Evolutionary conservation across 2,113 vertebrate genomes (phyloP).

Genomic region (Hippoglossus stenolepis): DNA sequence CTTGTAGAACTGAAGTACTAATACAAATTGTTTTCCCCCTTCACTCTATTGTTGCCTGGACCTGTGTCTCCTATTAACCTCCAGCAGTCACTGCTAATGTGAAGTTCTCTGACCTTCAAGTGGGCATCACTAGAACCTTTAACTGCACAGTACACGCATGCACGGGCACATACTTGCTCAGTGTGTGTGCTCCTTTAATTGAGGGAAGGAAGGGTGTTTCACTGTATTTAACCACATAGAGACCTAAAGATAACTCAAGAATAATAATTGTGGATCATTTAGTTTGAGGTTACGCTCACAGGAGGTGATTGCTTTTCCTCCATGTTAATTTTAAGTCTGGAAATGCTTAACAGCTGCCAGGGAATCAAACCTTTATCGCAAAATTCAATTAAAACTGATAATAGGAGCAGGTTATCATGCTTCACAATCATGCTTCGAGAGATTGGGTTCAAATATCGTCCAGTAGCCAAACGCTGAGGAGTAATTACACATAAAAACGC

Average conservation of each 20-base stretch:
- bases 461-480: neutral
- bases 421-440: constrained; percentile 5
- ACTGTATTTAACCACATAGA: neutral
- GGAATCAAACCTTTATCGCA: constrained; percentile 6
- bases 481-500: neutral
- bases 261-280: constrained; percentile 1
- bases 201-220: neutral
- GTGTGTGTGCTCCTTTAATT: neutral
- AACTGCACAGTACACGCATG: neutral
- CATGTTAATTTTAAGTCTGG: neutral
- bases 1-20: constrained; percentile 10
- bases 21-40: constrained; percentile 27
- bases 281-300: neutral
- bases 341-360: constrained; percentile 1
- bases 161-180: neutral
- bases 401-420: constrained; percentile 15
- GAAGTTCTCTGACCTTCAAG: constrained; percentile 16
- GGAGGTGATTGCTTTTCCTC: neutral
- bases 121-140: constrained; percentile 3
- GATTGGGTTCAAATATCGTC: constrained; percentile 34
- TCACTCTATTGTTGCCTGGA: neutral
- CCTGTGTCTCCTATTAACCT: constrained; percentile 17
- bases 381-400: constrained; percentile 34
- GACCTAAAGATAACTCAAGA: neutral
- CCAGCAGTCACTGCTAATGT: neutral